Percentiles rank a stretch among this genome's conserved stretches.
Conservation (phyloP, 2,888 invertebrate species). For the Trichogramma dendrolimi region DNA sequence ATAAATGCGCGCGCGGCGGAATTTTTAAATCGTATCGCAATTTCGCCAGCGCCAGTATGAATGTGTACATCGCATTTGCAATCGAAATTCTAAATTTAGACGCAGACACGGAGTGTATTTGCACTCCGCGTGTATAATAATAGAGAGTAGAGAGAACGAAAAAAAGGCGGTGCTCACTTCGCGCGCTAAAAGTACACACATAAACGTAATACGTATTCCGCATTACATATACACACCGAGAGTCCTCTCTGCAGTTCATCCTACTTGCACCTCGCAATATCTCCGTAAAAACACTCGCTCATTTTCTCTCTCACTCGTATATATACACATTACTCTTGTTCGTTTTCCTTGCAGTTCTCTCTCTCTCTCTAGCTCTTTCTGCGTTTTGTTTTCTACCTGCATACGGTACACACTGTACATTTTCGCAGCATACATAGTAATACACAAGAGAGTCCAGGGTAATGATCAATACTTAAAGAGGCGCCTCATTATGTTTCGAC, state of each 20-base stretch:
- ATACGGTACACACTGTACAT: background rate
- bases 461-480: background rate
- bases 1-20: no score
- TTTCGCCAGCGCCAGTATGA: no score
- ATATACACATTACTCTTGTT: background rate
- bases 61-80: no score
- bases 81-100: no score
- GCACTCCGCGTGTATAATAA: no score
- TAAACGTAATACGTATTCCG: no score
- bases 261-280: background rate
- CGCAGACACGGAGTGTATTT: no score
- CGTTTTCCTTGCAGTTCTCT: background rate
- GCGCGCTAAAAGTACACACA: no score
- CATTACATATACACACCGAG: no score
- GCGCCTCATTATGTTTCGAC: conserved; percentile 10
- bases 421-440: background rate
- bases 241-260: background rate
- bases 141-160: no score
- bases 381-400: background rate
- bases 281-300: background rate
- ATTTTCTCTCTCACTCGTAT: background rate
- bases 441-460: background rate
- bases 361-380: background rate
- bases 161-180: no score
- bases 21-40: no score